These are phyloP conservation scores for Perodicticus potto DNA, from an alignment of 2,797 vertebrate species.

Conservation along the genomic window DNA sequence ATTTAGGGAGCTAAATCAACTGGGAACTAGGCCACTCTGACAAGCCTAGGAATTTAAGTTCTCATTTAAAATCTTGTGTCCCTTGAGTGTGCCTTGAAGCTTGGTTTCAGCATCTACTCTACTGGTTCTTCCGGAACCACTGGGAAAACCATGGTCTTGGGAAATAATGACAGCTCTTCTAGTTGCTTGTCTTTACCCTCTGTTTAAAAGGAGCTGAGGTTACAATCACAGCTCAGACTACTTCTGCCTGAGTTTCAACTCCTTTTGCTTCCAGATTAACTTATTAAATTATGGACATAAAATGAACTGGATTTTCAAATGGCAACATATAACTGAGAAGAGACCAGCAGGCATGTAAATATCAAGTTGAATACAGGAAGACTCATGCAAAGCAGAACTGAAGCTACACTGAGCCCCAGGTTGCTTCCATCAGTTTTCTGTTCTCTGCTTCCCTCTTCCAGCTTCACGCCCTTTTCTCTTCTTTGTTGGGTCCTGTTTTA, in stretches of 20 bases:
- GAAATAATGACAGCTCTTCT: not conserved
- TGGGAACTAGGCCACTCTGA: not conserved
- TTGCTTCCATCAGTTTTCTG: not conserved
- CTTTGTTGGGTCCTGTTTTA: not conserved
- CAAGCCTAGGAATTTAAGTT: not conserved
- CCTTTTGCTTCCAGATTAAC: not conserved
- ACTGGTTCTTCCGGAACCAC: not conserved
- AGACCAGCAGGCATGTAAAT: not conserved
- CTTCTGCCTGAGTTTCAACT: not conserved
- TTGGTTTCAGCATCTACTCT: not conserved
- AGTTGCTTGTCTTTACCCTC: not conserved
- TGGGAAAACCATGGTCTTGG: not conserved
- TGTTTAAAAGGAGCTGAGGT: slow-evolving; percentile 3
- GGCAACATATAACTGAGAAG: not conserved
- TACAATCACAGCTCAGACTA: not conserved
- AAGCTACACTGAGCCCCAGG: not conserved
- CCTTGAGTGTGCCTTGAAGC: not conserved
- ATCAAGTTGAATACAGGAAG: not conserved
- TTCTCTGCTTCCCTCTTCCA: not conserved
- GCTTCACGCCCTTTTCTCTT: not conserved
- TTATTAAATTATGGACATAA: not conserved
- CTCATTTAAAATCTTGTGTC: not conserved
- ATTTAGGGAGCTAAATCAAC: not conserved
- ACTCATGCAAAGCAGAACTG: not conserved
- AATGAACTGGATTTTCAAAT: slow-evolving; percentile 14